Base-by-base conservation (phyloP, 2,113 vertebrate species). In the Dipodomys stephensi region DNA sequence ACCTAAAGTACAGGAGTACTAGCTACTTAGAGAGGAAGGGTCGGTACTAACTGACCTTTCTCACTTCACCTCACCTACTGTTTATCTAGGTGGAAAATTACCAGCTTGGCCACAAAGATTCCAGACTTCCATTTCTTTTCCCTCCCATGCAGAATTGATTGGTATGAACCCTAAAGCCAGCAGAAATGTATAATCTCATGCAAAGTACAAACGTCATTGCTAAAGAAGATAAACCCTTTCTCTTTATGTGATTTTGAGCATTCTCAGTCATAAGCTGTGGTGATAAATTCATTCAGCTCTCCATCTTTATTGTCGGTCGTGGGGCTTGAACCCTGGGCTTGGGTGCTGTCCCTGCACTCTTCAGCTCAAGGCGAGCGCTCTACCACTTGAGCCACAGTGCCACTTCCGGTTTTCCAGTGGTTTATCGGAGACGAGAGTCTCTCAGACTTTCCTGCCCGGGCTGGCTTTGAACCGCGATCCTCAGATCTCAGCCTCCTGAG, bases 71-170 rank as follows among this genome's bases (percentile, higher is more conserved):
- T 83, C 7, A 4, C 20, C 35, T 3, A 27, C 32, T 85, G 16
- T 64, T 57, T 71, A 32, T 0, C 46, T 88, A 11, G 3, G 9
- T 67, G 4, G 62, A 69, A 88, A 35, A 79, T 57, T 62, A 46
- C 74, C 60, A 46, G 2, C 22, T 72, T 90, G 64, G 23, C 15
- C 18, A 16, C 35, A 23, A 23, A 80, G 46, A 65, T 25, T 46
- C 87, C 88, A 76, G 44, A 44, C 13, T 62, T 57, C 8, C 8
- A 78, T 0, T 87, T 74, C 25, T 77, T 91, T 92, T 86, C 65
- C 76, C 90, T 92, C 85, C 65, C 13, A 95, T 30, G 35, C 39
- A 85, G 62, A 91, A 69, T 39, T 93, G 81, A 88, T 74, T 67
- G 87, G 2, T 87, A 18, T 92, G 19, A 89, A 22, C 13, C 62